Evolutionary conservation across 2,888 invertebrate species (phyloP), one percentile per base, ranked within the genome.

Genomic region (Drosophila sordidula): DNA sequence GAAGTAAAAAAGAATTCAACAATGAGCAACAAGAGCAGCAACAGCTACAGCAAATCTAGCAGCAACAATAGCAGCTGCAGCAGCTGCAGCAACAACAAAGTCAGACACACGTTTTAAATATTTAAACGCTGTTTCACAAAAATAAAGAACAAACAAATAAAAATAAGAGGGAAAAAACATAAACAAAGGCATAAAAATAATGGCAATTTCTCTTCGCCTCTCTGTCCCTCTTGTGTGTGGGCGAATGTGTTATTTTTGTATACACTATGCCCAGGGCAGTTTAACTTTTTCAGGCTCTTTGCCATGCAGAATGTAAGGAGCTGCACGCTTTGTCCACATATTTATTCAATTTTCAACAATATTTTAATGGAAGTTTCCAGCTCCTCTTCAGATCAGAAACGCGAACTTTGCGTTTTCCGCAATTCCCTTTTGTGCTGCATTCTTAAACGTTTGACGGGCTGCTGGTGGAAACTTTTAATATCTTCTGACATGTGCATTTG

Each of bases 91-190:
- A 81, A 67, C 44, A 67, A 66, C 75, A 61, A 62, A 75, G 77
- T 57, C 54, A 54, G 70, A 70, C 64, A 83, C 84, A 83, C 82
- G 70, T 70, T 75, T 80, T 69, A 70, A 79, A 79, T 66, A 76
- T 70, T 76, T 75, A 79, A 76, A 49, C 56, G 47, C 26, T 25
- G 54, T 45, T 61, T 36, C 47, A 41, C 47, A 39, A 64, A 73
- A 68, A 44, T 39, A 52, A 55, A 51, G 12, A 42, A 38, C 25
- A 47, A 29, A 51, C n/a, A 44, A 39, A 32, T 25, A 44, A 77
- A 11, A 32, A 32, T 11, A 32, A 29, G 18, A 2, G 18, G 18
- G 1, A 36, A 26, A 14, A 58, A 52, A 52, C 65, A 62, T 59
- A 70, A 65, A 75, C 72, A 74, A 63, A 62, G 22, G 68, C 62